phyloP scores from a whole-genome alignment of 2,797 vertebrate genomes.

The Falco biarmicus region DNA sequence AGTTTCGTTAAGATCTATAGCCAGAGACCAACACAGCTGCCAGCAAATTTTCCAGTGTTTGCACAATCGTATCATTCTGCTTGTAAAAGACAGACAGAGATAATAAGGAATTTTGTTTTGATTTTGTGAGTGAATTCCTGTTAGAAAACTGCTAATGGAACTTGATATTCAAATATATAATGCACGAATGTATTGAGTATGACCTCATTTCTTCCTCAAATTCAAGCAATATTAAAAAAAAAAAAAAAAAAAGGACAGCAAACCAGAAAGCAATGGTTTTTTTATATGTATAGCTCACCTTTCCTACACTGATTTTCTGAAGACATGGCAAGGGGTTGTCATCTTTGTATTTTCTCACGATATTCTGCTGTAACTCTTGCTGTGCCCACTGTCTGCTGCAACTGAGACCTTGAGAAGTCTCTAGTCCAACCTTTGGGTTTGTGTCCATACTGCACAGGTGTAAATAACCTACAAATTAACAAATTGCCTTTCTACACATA shows the following conservation, averaged over 20 bases:
- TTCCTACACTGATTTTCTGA: constrained; percentile 80
- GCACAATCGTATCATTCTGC: background rate
- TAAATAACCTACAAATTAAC: constrained; percentile 82
- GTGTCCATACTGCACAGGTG: constrained; percentile 88
- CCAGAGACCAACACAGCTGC: background rate
- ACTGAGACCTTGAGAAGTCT: constrained; percentile 73
- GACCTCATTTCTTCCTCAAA: background rate
- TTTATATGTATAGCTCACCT: constrained; percentile 31
- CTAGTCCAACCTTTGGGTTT: constrained; percentile 87
- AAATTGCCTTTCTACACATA: background rate
- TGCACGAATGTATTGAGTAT: background rate
- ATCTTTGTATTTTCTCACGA: constrained; percentile 73
- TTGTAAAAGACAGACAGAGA: background rate
- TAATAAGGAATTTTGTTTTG: background rate
- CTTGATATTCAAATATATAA: background rate
- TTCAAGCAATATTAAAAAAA: background rate
- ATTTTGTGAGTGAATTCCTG: background rate
- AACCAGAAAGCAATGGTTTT: background rate
- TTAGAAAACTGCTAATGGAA: background rate
- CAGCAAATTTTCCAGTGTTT: background rate
- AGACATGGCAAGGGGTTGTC: constrained; percentile 74
- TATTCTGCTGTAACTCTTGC: constrained; percentile 40
- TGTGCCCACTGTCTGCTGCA: constrained; percentile 51
- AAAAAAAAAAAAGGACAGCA: background rate
- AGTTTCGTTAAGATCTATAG: background rate